Evolutionary conservation across 2,113 vertebrate genomes (phyloP).

Genomic region (Accipiter cooperii): DNA sequence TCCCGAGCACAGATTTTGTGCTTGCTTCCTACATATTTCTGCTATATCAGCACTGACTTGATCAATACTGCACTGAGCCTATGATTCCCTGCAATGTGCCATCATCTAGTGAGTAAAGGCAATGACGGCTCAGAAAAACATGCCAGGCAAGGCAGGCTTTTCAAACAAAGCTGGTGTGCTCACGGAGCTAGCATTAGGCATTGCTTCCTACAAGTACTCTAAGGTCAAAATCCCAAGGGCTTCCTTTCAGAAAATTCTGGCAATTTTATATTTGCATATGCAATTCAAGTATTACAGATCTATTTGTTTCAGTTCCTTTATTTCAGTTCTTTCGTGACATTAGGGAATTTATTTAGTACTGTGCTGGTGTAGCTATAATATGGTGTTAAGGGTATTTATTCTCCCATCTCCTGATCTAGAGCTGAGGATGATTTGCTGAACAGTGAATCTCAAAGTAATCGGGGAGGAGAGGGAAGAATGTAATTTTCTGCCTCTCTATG

Average conservation of each 20-base stretch:
- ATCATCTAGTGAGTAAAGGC: neutral
- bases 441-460: neutral
- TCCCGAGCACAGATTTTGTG: neutral
- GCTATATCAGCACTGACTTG: neutral
- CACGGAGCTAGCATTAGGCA: accelerated
- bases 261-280: neutral
- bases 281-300: neutral
- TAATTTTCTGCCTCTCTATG: neutral
- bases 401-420: neutral
- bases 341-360: neutral
- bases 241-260: neutral
- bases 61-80: neutral
- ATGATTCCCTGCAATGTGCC: neutral
- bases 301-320: neutral
- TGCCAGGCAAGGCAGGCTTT: neutral
- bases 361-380: accelerated
- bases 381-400: neutral
- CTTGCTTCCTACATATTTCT: neutral
- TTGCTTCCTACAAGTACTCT: neutral
- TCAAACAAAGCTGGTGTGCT: neutral
- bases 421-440: neutral
- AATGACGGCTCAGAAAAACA: neutral
- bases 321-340: neutral
- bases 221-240: neutral
- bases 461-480: accelerated